Evolutionary conservation across 2,113 vertebrate species (phyloP), one percentile per base, ranked within the genome.

Genomic region (Uropsilus gracilis): DNA sequence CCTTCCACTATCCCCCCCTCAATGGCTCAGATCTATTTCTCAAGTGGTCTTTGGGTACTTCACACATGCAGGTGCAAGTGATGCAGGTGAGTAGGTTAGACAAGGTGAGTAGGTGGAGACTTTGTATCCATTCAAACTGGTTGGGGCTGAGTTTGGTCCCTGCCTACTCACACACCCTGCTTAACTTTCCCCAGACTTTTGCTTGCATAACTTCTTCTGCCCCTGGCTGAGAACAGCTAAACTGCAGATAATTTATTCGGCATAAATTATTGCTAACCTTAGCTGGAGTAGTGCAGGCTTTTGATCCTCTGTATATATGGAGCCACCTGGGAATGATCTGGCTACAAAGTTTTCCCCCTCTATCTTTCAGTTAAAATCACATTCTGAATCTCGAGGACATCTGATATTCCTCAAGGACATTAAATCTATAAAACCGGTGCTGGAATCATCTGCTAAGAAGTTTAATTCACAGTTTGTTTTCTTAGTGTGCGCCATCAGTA

Each of bases 241-340:
- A 97, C 95, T 84, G 96, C 87, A 97, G 92, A 97, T 97, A 98
- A 98, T 98, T 97, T 98, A 98, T 98, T 98, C 98, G 97, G 98
- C 98, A 97, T 98, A 98, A 98, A 98, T 98, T 98, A 97, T 98
- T 98, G 96, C 97, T 97, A 97, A 97, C 84, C 97, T 98, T 97
- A 97, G 96, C 97, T 98, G 95, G 97, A 98, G 96, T 96, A 98
- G 93, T 87, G 53, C 95, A 89, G 37, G 96, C 94, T 97, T 96
- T 97, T 98, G 96, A 98, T 97, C 90, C 97, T 98, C 94, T 94
- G 98, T 95, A 96, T 97, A 94, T 93, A 89, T 3, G 22, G 95
- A 97, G 96, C 90, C 95, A 95, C 89, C 94, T 90, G 96, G 97
- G 97, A 97, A 93, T 95, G 97, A 71, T 95, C 97, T 78, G 86